phyloP scores from a whole-genome alignment of 1,140 invertebrate genomes.

The Psix sp. region DNA sequence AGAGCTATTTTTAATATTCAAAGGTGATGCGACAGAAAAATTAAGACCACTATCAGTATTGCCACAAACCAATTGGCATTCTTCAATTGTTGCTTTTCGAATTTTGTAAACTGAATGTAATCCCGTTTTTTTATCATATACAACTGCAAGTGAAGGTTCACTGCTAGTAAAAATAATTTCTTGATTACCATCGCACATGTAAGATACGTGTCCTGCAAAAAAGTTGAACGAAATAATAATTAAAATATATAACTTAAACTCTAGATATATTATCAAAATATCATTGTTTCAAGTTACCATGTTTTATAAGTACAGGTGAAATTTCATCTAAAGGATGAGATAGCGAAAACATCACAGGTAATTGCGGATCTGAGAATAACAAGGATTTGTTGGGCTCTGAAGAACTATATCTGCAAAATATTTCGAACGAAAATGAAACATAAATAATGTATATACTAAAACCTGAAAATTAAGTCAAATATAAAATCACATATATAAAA shows the following conservation, averaged over 20 bases:
- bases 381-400: constrained; percentile 66
- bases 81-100: constrained; percentile 85
- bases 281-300: constrained; percentile 70
- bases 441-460: not conserved
- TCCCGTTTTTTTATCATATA: constrained; percentile 86
- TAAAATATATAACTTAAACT: not conserved
- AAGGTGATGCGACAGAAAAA: constrained; percentile 71
- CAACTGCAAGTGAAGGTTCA: constrained; percentile 82
- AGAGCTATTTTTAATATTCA: constrained; percentile 63
- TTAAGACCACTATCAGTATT: constrained; percentile 75
- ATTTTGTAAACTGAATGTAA: constrained; percentile 90
- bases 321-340: constrained; percentile 93
- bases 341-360: constrained; percentile 82
- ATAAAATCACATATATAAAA: constrained; percentile 8
- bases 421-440: too few species aligned
- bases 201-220: constrained; percentile 70
- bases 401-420: constrained; percentile 62
- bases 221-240: constrained; percentile 42
- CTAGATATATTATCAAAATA: not conserved
- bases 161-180: constrained; percentile 81
- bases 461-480: constrained; percentile 9
- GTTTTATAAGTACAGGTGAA: constrained; percentile 87
- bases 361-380: constrained; percentile 58
- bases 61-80: constrained; percentile 80
- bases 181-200: constrained; percentile 80